Percentiles rank a stretch among this genome's conserved stretches.
phyloP scores from a whole-genome alignment of 2,797 vertebrate species.

The Xiphophorus birchmanni region DNA sequence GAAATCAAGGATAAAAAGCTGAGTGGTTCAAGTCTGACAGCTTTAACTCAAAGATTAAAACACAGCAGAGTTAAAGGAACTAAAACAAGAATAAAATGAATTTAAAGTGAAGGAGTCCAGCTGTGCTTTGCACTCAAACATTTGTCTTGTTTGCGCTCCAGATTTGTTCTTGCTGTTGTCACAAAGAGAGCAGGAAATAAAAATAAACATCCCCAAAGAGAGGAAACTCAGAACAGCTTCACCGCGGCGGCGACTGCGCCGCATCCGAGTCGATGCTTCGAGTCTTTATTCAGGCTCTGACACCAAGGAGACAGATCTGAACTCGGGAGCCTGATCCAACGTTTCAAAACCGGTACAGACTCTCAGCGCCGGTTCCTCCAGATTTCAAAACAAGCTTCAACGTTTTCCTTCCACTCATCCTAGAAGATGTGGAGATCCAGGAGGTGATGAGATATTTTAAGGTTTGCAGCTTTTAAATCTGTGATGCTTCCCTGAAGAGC shows the following conservation, averaged over 20 bases:
- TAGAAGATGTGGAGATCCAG: background rate
- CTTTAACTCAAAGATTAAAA: constrained; percentile 29
- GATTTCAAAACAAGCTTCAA: background rate
- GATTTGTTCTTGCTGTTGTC: constrained; percentile 40
- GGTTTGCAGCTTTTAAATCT: too few species aligned
- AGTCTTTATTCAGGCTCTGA: constrained; percentile 4
- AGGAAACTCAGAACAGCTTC: constrained; percentile 25
- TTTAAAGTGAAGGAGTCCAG: constrained; percentile 7
- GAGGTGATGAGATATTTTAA: background rate
- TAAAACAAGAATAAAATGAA: constrained; percentile 6
- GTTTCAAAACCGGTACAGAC: background rate
- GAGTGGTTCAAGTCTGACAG: background rate
- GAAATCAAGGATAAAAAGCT: background rate
- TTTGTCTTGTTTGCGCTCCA: constrained; percentile 33
- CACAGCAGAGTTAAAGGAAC: constrained; percentile 10
- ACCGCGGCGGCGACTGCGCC: constrained; percentile 5
- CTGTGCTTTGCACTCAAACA: constrained; percentile 10
- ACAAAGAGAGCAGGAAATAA: constrained; percentile 27
- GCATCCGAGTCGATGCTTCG: background rate
- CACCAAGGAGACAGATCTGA: background rate
- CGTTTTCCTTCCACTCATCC: background rate
- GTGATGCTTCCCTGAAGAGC: too few species aligned
- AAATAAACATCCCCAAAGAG: constrained; percentile 47
- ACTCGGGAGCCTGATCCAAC: background rate
- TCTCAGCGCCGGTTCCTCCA: background rate